Evolutionary conservation across 2,888 invertebrate genomes (phyloP).

Genomic region (Lepidochrysops patricia): DNA sequence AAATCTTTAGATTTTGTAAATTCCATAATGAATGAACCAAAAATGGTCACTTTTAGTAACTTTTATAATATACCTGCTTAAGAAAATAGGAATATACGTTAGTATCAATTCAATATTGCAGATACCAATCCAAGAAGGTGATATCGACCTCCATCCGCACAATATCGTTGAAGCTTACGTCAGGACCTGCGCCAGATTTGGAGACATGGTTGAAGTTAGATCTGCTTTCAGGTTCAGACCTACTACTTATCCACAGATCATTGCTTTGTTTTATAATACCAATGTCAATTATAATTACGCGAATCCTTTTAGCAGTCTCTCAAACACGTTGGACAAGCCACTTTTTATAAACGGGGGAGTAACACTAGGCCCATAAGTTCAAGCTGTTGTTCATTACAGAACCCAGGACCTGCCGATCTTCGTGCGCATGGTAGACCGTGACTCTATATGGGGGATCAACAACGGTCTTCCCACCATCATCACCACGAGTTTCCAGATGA

Average conservation of each 20-base stretch:
- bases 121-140: slow-evolving; percentile 57
- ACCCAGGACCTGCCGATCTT: slow-evolving; percentile 82
- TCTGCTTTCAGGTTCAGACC: slow-evolving; percentile 51
- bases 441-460: slow-evolving; percentile 79
- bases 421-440: slow-evolving; percentile 86
- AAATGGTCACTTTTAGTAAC: no score
- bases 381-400: slow-evolving; percentile 33
- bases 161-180: slow-evolving; percentile 73
- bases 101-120: slow-evolving; percentile 26
- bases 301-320: no score
- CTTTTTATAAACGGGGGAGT: no score
- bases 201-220: slow-evolving; percentile 74
- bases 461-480: slow-evolving; percentile 83
- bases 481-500: slow-evolving; percentile 80
- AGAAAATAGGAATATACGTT: no score
- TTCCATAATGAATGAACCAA: no score
- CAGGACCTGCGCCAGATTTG: slow-evolving; percentile 72
- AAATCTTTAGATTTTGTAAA: no score
- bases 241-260: background rate
- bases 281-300: background rate
- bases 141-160: slow-evolving; percentile 68
- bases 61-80: no score
- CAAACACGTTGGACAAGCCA: no score
- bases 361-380: background rate
- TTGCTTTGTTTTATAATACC: background rate